phyloP scores from a whole-genome alignment of 2,888 invertebrate species.

The Reticulitermes lucifugus region DNA sequence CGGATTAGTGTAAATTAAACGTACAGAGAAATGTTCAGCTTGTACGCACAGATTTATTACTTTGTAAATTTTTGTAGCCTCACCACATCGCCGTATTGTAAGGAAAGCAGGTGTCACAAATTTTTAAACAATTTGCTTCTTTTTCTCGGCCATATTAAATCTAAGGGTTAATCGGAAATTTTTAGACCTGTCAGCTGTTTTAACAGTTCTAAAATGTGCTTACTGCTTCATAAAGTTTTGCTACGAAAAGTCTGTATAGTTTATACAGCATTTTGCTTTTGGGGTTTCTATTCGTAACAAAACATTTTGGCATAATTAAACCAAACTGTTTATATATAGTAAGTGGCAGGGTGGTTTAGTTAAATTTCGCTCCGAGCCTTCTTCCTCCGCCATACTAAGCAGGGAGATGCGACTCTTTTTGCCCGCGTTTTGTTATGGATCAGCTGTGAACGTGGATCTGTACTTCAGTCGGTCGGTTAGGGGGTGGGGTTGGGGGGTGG shows the following conservation, averaged over 20 bases:
- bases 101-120: too few species aligned
- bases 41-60: too few species aligned
- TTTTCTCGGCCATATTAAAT: too few species aligned
- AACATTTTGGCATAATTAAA: constrained; percentile 50
- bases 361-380: constrained; percentile 44
- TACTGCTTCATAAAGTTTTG: background rate
- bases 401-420: background rate
- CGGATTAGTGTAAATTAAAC: too few species aligned
- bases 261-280: constrained; percentile 28
- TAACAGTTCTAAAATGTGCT: background rate
- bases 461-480: constrained; percentile 6
- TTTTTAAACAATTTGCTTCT: too few species aligned
- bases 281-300: constrained; percentile 45
- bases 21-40: too few species aligned
- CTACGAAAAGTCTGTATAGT: background rate
- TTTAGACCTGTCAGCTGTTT: background rate
- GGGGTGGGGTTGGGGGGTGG: background rate
- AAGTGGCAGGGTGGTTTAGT: constrained; percentile 36
- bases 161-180: background rate
- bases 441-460: constrained; percentile 11
- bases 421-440: constrained; percentile 5
- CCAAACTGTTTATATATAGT: constrained; percentile 44
- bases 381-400: background rate
- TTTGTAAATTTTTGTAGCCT: too few species aligned
- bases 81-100: too few species aligned